Conservation (phyloP, 2,797 vertebrate genomes). For the Glossophaga mutica region DNA sequence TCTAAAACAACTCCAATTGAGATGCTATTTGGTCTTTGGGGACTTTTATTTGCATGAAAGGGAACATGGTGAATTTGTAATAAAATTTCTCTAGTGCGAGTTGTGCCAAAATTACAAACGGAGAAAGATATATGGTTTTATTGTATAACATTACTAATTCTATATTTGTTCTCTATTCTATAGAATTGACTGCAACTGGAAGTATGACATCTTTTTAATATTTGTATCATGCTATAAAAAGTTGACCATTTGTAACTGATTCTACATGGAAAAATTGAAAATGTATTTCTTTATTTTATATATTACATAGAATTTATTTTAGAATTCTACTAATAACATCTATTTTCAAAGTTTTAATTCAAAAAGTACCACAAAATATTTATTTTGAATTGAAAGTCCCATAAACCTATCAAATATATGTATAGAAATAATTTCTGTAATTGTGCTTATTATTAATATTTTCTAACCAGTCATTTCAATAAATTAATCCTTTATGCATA, state of each 20-base stretch:
- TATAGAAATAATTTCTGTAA: slow-evolving; percentile 20
- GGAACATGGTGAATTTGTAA: neutral
- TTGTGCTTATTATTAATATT: slow-evolving; percentile 40
- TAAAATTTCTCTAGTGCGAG: neutral
- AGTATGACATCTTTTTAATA: neutral
- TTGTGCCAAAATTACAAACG: neutral
- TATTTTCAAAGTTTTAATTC: neutral
- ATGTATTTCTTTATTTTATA: slow-evolving; percentile 13
- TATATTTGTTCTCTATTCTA: slow-evolving; percentile 13
- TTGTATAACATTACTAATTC: neutral
- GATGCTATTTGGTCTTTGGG: neutral
- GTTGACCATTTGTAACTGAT: neutral
- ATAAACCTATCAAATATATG: slow-evolving; percentile 8
- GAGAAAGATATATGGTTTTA: neutral
- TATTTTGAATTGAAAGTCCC: neutral
- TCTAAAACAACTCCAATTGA: neutral
- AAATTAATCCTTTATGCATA: slow-evolving; percentile 68
- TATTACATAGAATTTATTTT: neutral
- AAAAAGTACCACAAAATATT: neutral
- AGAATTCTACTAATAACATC: slow-evolving; percentile 1
- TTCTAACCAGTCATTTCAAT: slow-evolving; percentile 68
- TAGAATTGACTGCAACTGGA: slow-evolving; percentile 65
- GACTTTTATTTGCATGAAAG: neutral
- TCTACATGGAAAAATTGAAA: neutral
- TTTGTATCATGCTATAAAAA: neutral